Evolutionary conservation across 2,797 vertebrate species (phyloP).

Genomic region (Hydrophis major): DNA sequence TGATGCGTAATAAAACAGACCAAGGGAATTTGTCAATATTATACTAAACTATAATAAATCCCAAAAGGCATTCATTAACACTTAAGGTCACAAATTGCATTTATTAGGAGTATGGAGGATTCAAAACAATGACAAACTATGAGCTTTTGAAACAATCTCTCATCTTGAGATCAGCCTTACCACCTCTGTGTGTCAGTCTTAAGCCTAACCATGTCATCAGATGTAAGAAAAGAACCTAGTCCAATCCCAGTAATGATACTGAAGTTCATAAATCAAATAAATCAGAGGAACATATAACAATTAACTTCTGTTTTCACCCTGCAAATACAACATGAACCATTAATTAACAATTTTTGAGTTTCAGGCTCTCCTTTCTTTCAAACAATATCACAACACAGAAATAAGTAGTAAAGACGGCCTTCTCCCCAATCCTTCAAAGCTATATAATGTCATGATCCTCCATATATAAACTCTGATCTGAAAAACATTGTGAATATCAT

Average conservation of each 20-base stretch:
- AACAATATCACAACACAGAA: too few species aligned
- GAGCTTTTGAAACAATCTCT: background rate
- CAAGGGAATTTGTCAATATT: conserved; percentile 50
- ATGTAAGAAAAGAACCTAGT: background rate
- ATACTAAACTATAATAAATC: conserved; percentile 62
- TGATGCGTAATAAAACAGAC: conserved; percentile 63
- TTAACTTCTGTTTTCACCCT: too few species aligned
- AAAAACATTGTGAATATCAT: too few species aligned
- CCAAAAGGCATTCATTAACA: conserved; percentile 56
- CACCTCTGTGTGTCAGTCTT: background rate
- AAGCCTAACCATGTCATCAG: background rate
- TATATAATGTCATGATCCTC: too few species aligned
- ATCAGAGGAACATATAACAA: background rate
- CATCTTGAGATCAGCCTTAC: background rate
- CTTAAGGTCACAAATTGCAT: background rate
- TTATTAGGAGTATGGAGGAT: background rate
- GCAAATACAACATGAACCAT: too few species aligned
- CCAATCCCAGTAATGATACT: background rate
- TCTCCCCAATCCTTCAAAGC: too few species aligned
- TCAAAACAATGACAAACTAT: background rate
- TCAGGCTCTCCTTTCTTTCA: too few species aligned
- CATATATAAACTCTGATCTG: too few species aligned
- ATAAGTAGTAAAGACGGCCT: too few species aligned
- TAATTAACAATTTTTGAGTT: too few species aligned
- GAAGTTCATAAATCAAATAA: background rate